phyloP scores from a whole-genome alignment of 2,113 vertebrate species.

The Paracanthobrama guichenoti region DNA sequence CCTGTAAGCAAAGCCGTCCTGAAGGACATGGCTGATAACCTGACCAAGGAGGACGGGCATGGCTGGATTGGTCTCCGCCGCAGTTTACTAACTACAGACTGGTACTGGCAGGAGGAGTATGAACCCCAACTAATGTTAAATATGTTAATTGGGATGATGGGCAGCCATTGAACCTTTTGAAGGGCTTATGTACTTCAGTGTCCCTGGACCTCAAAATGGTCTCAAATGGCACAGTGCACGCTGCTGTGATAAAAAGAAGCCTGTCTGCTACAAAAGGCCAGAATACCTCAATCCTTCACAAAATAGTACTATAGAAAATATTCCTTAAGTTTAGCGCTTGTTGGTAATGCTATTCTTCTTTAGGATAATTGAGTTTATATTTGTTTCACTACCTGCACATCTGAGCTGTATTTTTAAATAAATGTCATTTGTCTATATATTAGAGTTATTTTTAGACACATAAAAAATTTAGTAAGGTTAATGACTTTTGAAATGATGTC shows the following conservation, averaged over 20 bases:
- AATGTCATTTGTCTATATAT: not conserved
- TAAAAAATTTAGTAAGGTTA: not conserved
- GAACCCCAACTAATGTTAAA: not conserved
- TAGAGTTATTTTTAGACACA: not conserved
- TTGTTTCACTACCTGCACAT: not conserved
- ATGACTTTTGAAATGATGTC: not conserved
- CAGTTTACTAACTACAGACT: slow-evolving; percentile 26
- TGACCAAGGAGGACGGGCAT: not conserved
- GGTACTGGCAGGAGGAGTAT: slow-evolving; percentile 21
- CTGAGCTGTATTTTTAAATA: not conserved
- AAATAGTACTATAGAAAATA: fast-evolving
- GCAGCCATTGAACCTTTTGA: not conserved
- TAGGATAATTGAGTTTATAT: not conserved
- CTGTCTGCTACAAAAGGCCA: slow-evolving; percentile 22
- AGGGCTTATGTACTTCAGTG: slow-evolving; percentile 6
- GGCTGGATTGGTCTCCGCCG: slow-evolving; percentile 30
- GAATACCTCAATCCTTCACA: not conserved
- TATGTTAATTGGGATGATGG: not conserved
- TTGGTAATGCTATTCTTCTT: not conserved
- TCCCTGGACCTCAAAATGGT: not conserved
- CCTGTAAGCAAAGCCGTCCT: not conserved
- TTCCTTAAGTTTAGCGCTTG: not conserved
- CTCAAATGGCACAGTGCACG: slow-evolving; percentile 23
- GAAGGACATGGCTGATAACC: not conserved
- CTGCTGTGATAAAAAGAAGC: slow-evolving; percentile 11